phyloP scores from a whole-genome alignment of 2,888 invertebrate species.

The Caenorhabditis macrosperma region DNA sequence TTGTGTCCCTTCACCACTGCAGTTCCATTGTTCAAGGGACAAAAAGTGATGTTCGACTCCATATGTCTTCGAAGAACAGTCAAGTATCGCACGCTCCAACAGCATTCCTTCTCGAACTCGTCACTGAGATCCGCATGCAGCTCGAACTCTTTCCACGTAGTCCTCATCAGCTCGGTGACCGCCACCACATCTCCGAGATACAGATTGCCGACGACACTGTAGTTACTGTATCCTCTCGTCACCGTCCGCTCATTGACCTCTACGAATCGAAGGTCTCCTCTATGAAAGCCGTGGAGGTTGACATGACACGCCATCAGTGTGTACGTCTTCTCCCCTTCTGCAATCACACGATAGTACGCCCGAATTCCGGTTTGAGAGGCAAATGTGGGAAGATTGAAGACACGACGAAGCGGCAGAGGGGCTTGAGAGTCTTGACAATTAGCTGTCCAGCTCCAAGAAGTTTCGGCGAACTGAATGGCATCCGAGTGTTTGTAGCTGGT shows the following conservation, averaged over 20 bases:
- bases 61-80: background rate
- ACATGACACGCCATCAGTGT: slow-evolving; percentile 13
- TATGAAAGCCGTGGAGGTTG: slow-evolving; percentile 6
- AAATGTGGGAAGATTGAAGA: background rate
- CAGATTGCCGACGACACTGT: slow-evolving; percentile 1
- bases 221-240: background rate
- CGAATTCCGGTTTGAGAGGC: background rate
- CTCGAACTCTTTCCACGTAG: background rate
- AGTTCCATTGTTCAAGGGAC: background rate
- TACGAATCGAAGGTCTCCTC: slow-evolving; percentile 1
- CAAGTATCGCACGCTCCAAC: background rate
- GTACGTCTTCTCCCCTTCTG: background rate
- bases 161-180: background rate
- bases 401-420: background rate
- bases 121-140: background rate
- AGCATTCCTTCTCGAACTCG: background rate
- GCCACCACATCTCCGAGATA: slow-evolving; percentile 10
- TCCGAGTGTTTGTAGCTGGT: background rate
- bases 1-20: slow-evolving; percentile 11
- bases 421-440: background rate
- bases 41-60: background rate
- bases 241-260: slow-evolving; percentile 3
- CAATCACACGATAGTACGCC: slow-evolving; percentile 11
- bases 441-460: background rate
- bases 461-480: background rate